phyloP scores from a whole-genome alignment of 2,888 invertebrate genomes.

The Serrognathus titanus region DNA sequence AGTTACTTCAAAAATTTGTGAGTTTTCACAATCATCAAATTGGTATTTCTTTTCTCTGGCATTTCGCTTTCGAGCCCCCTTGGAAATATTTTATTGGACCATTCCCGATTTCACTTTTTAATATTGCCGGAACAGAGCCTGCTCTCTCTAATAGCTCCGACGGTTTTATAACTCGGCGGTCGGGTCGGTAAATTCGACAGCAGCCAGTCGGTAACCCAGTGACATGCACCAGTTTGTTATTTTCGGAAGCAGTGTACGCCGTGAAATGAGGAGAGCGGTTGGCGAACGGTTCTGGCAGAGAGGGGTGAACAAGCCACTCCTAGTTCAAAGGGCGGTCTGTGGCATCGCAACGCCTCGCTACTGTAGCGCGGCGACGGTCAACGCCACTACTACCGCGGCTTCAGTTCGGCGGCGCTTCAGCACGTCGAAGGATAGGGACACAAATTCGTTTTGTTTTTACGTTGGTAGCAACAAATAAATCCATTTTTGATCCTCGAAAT shows the following conservation, averaged over 20 bases:
- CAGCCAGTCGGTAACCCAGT: conserved; percentile 9
- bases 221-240: conserved; percentile 14
- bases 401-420: no score
- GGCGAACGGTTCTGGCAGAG: conserved; percentile 19
- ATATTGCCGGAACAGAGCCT: neutral
- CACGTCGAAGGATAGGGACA: no score
- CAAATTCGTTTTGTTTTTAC: no score
- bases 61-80: no score
- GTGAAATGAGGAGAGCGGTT: conserved; percentile 17
- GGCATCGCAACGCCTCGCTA: conserved; percentile 33
- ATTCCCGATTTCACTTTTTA: neutral
- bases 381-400: conserved; percentile 26
- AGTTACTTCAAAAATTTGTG: no score
- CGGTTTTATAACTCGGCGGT: neutral
- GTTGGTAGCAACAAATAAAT: neutral
- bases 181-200: neutral
- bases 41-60: no score
- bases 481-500: no score
- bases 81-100: no score
- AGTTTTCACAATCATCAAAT: no score
- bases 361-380: conserved; percentile 32
- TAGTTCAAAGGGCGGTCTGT: conserved; percentile 39
- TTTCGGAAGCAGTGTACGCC: conserved; percentile 13
- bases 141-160: neutral
- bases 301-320: conserved; percentile 34